Evolutionary conservation across 1,140 invertebrate species (phyloP).

Genomic region (Drosophila repleta): DNA sequence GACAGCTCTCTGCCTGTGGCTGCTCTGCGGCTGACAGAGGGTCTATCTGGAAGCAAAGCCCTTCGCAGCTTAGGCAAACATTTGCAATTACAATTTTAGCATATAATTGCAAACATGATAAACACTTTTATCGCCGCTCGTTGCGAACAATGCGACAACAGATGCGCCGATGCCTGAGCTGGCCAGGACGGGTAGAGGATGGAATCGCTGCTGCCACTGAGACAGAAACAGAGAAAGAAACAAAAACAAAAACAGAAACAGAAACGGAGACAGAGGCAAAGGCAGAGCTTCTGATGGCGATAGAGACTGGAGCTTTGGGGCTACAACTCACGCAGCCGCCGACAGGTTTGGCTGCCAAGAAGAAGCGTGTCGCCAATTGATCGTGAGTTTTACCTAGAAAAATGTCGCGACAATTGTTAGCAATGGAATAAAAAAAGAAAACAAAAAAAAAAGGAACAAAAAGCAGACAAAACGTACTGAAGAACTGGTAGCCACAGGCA

Average conservation of each 20-base stretch:
- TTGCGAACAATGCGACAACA: slow-evolving; percentile 50
- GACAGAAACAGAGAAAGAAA: not conserved
- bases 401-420: slow-evolving; percentile 80
- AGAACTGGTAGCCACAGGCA: slow-evolving; percentile 25
- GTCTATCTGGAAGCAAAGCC: slow-evolving; percentile 68
- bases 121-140: slow-evolving; percentile 74
- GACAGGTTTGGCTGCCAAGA: slow-evolving; percentile 72
- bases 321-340: slow-evolving; percentile 66
- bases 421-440: slow-evolving; percentile 41
- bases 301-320: slow-evolving; percentile 16
- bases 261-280: not conserved
- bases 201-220: slow-evolving; percentile 15
- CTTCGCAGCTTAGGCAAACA: slow-evolving; percentile 76
- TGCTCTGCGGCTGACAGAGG: not conserved
- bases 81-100: slow-evolving; percentile 83
- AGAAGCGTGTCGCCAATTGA: slow-evolving; percentile 84
- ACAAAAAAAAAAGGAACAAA: slow-evolving; percentile 30
- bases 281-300: slow-evolving; percentile 8
- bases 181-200: slow-evolving; percentile 16
- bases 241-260: not conserved
- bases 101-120: slow-evolving; percentile 83
- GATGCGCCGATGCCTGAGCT: slow-evolving; percentile 24
- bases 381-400: slow-evolving; percentile 84
- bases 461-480: slow-evolving; percentile 39
- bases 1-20: not conserved